A percentile compares a stretch with the other conserved stretches of the same genome.
These are phyloP conservation scores for Macrotrachela quadricornifera DNA, from an alignment of 1,140 invertebrate genomes.

Conservation along the genomic window DNA sequence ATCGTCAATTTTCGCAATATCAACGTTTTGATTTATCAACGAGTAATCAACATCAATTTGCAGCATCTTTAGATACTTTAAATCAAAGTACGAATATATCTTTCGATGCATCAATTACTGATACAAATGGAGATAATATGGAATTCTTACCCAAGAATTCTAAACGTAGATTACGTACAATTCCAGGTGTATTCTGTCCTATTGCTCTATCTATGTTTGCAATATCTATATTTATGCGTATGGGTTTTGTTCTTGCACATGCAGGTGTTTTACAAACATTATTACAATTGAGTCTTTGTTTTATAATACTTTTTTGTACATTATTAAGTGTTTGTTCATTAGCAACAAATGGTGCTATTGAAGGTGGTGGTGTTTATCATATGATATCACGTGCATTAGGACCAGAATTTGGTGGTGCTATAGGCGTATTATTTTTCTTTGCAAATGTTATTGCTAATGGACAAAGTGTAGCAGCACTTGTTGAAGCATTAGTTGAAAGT, in stretches of 20 bases:
- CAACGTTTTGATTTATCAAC: too few species aligned
- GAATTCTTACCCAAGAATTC: too few species aligned
- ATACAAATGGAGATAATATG: too few species aligned
- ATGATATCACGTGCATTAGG: slow-evolving; percentile 91
- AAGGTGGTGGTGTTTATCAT: slow-evolving; percentile 90
- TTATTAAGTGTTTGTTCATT: slow-evolving; percentile 93
- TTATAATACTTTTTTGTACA: slow-evolving; percentile 78
- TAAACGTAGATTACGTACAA: slow-evolving; percentile 55
- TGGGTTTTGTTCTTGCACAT: slow-evolving; percentile 90
- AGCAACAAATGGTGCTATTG: slow-evolving; percentile 91
- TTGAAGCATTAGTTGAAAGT: slow-evolving; percentile 85
- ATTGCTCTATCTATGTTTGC: slow-evolving; percentile 95
- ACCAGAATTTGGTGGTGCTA: slow-evolving; percentile 81
- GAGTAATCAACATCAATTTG: too few species aligned
- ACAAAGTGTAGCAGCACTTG: slow-evolving; percentile 72
- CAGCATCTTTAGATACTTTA: too few species aligned
- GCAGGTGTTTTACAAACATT: slow-evolving; percentile 68
- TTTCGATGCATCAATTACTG: too few species aligned
- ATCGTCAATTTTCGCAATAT: too few species aligned
- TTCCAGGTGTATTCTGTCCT: slow-evolving; percentile 86
- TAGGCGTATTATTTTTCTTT: slow-evolving; percentile 82
- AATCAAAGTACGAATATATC: too few species aligned
- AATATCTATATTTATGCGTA: slow-evolving; percentile 78
- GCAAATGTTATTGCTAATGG: slow-evolving; percentile 85
- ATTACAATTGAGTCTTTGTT: slow-evolving; percentile 67